phyloP scores from a whole-genome alignment of 2,113 vertebrate species.

The Astur gentilis region DNA sequence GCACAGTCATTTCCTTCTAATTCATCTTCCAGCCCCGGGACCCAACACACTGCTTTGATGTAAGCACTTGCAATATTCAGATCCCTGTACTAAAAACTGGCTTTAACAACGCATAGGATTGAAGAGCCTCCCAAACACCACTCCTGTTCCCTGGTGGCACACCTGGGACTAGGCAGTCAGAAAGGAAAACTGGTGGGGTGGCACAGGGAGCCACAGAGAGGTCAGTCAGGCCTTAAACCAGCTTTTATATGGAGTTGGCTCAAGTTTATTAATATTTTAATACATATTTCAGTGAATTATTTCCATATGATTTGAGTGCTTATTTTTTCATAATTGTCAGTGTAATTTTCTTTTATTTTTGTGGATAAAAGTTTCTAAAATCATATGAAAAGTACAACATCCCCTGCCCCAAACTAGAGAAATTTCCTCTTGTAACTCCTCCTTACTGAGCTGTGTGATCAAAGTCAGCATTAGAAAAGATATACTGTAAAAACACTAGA shows the following conservation, averaged over 20 bases:
- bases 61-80: background rate
- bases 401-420: background rate
- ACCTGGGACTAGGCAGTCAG: background rate
- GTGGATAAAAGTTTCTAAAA: background rate
- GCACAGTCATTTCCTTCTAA: background rate
- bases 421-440: background rate
- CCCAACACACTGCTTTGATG: background rate
- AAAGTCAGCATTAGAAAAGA: background rate
- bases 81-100: background rate
- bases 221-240: background rate
- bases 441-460: fast-evolving
- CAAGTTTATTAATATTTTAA: background rate
- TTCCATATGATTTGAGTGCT: background rate
- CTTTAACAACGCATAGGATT: background rate
- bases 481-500: background rate
- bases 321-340: background rate
- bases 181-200: background rate
- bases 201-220: background rate
- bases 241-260: background rate
- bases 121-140: background rate
- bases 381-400: background rate
- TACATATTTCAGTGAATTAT: background rate
- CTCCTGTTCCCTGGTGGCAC: background rate
- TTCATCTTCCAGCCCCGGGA: background rate
- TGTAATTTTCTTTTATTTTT: background rate